Percentiles rank a stretch among this genome's conserved stretches.
phyloP scores from a whole-genome alignment of 2,113 vertebrate genomes.

The Eurypyga helias region DNA sequence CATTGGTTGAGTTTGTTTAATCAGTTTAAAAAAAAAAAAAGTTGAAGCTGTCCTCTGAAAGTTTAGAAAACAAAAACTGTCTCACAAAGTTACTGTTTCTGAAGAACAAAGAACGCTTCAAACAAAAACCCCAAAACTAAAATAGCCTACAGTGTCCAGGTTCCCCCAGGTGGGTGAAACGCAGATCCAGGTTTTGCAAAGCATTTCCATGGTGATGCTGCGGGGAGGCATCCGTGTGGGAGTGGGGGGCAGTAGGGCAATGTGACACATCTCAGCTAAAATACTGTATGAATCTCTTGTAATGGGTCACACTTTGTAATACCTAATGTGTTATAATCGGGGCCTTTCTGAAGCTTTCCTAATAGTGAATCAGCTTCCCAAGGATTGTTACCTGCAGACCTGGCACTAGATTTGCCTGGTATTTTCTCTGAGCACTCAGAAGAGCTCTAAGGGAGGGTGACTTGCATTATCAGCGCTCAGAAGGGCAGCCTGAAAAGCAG shows the following conservation, averaged over 20 bases:
- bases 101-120: neutral
- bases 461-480: neutral
- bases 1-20: neutral
- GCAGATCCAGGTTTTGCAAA: neutral
- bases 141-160: neutral
- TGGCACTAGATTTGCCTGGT: neutral
- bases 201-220: neutral
- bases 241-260: neutral
- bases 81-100: neutral
- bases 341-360: neutral
- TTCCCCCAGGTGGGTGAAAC: neutral
- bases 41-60: slow-evolving; percentile 19
- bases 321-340: fast-evolving
- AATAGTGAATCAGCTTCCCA: neutral
- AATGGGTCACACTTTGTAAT: fast-evolving
- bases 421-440: neutral
- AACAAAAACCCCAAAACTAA: neutral
- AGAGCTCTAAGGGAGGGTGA: neutral
- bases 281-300: fast-evolving
- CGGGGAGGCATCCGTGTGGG: fast-evolving
- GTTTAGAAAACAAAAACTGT: neutral
- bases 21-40: slow-evolving; percentile 2
- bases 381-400: neutral
- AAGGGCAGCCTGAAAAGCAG: neutral
- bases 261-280: neutral